Percentiles rank a stretch among this genome's conserved stretches.
These are phyloP conservation scores for Lasioglossum pauxillum DNA, from an alignment of 2,888 invertebrate genomes.

Conservation along the genomic window DNA sequence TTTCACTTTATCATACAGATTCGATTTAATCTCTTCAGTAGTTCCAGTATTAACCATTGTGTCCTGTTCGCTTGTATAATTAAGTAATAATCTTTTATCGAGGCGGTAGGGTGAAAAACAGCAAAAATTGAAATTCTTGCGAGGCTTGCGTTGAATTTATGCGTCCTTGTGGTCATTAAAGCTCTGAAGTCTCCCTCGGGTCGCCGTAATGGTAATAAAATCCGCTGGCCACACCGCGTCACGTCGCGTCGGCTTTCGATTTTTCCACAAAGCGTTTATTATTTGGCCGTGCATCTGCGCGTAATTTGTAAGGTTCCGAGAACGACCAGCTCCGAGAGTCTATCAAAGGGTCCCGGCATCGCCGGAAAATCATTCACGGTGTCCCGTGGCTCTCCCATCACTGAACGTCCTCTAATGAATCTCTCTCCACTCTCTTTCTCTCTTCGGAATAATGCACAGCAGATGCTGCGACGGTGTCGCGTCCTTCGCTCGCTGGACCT, in stretches of 20 bases:
- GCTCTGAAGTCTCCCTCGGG: not conserved
- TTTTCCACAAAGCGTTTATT: slow-evolving; percentile 27
- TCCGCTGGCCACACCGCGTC: not conserved
- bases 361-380: slow-evolving; percentile 9
- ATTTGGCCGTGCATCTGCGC: slow-evolving; percentile 10
- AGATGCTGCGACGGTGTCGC: not conserved
- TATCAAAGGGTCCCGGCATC: slow-evolving; percentile 15
- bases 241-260: slow-evolving; percentile 9
- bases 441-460: not conserved
- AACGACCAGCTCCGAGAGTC: slow-evolving; percentile 8
- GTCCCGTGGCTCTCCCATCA: not conserved
- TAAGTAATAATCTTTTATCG: too few relatives aligned
- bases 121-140: not conserved
- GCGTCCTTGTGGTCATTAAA: not conserved
- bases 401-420: slow-evolving; percentile 2
- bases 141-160: not conserved
- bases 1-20: too few relatives aligned
- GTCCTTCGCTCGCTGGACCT: slow-evolving; percentile 5
- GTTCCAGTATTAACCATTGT: too few relatives aligned
- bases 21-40: too few relatives aligned
- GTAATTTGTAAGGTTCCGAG: slow-evolving; percentile 32
- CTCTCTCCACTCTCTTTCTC: not conserved
- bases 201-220: slow-evolving; percentile 20
- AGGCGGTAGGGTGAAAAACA: too few relatives aligned
- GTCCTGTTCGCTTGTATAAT: too few relatives aligned